Evolutionary conservation across 2,113 vertebrate genomes (phyloP).

Genomic region (Neotoma lepida): DNA sequence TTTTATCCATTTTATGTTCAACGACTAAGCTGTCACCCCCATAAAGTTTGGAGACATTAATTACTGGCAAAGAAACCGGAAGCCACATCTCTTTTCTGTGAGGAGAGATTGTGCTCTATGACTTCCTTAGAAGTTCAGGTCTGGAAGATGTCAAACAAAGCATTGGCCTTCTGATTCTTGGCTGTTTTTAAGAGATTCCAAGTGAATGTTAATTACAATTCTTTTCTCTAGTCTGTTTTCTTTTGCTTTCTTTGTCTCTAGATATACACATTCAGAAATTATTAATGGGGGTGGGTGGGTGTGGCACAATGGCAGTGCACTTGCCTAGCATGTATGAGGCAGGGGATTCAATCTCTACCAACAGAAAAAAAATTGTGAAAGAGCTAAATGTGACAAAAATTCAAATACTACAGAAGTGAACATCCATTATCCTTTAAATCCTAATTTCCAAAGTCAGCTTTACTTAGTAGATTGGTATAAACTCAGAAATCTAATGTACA

Average conservation of each 20-base stretch:
- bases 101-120: neutral
- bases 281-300: neutral
- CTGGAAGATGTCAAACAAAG: conserved; percentile 20
- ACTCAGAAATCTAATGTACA: conserved; percentile 7
- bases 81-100: conserved; percentile 25
- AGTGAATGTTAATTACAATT: neutral
- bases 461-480: conserved; percentile 9
- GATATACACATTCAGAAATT: conserved; percentile 11
- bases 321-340: neutral
- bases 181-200: conserved; percentile 32
- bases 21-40: neutral
- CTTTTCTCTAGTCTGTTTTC: neutral
- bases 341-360: neutral
- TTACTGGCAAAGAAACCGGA: neutral
- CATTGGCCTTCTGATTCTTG: neutral
- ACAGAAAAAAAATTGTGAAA: neutral
- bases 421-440: neutral
- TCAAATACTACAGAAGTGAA: conserved; percentile 17
- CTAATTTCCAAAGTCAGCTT: neutral
- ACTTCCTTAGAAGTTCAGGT: neutral
- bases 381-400: neutral
- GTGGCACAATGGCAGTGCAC: neutral
- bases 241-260: neutral
- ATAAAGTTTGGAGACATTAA: neutral
- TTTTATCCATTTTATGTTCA: conserved; percentile 26